Evolutionary conservation across 2,113 vertebrate genomes (phyloP), one percentile per base, ranked within the genome.

Genomic region (Neolamprologus variostigma): DNA sequence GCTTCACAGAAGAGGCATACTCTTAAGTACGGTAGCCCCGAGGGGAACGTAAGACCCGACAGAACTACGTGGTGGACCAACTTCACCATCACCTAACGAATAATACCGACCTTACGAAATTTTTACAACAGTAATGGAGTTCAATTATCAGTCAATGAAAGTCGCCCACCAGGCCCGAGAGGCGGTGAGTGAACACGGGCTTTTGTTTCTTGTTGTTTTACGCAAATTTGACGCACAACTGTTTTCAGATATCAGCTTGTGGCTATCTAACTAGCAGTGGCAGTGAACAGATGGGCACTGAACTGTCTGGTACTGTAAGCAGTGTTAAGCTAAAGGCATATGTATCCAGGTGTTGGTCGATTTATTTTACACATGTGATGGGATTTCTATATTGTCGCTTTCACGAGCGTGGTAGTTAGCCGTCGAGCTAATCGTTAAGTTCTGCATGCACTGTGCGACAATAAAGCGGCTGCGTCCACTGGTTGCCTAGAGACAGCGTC

Each of bases 141-240:
- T 97, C 2, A 96, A 95, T 4, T 98, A 96, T 85, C 96, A 96
- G n/a, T 90, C 95, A 0, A 94, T 98, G 37, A 97, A 95, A 93
- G 81, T 94, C 4, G 90, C 96, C 5, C 91, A 95, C 79, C 96
- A 96, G 83, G 97, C 94, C 11, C 96, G 96, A 61, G 97, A 98
- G 81, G 96, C 97, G 86, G 98, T 98, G 86, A 97, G 97, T 91
- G 2, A 17, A 57, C 3, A 6, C 6, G 1, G 3, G 4, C 4
- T 2, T 10, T 23, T 12, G 9, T n/a, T 47, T 19, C 3, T 19
- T 57, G 5, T 2, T 1, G 13, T 40, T 40, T 33, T 4, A 16
- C 2, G 5, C 28, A 45, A 8, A 37, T 19, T 14, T 76, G 4
- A n/a, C 4, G 4, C 9, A 54, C 6, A 55, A 9, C 9, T 10